A percentile compares a stretch with the other conserved stretches of the same genome.
Conservation (phyloP, 1,140 invertebrate species). For the Camponotus floridanus region DNA sequence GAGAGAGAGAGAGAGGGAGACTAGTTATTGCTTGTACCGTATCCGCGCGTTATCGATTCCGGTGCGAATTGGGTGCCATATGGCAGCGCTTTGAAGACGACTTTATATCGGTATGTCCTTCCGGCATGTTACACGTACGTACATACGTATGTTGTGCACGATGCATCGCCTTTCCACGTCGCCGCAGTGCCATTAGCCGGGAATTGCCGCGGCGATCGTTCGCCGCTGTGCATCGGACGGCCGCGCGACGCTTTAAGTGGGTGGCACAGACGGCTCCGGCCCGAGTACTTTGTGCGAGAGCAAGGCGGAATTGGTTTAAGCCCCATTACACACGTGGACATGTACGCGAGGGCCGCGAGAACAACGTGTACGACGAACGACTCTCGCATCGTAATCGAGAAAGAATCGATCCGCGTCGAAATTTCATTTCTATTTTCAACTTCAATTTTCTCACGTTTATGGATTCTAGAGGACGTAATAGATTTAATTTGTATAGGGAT, state of each 20-base stretch:
- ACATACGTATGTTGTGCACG: constrained; percentile 49
- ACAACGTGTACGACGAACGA: constrained; percentile 40
- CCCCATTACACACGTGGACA: constrained; percentile 72
- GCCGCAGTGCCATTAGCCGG: constrained; percentile 73
- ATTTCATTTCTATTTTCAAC: too few relatives aligned
- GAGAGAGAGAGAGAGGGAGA: too few relatives aligned
- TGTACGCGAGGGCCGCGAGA: constrained; percentile 67
- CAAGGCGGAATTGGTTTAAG: constrained; percentile 76
- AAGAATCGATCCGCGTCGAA: background rate
- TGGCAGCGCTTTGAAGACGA: constrained; percentile 53
- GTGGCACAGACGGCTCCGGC: constrained; percentile 76
- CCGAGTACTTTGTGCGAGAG: constrained; percentile 72
- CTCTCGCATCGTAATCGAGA: background rate
- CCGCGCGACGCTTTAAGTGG: constrained; percentile 75
- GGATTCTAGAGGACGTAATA: too few relatives aligned
- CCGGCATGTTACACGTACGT: constrained; percentile 35
- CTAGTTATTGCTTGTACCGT: constrained; percentile 47
- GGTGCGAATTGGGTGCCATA: constrained; percentile 54
- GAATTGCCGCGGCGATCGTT: constrained; percentile 69
- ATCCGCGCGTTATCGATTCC: constrained; percentile 52
- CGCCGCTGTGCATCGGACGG: constrained; percentile 60
- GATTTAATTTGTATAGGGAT: too few relatives aligned
- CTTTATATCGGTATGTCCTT: constrained; percentile 57
- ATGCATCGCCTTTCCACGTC: constrained; percentile 67
- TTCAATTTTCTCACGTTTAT: too few relatives aligned